Base-by-base conservation (phyloP, 2,888 invertebrate genomes). In the Ormyrus pomaceus region DNA sequence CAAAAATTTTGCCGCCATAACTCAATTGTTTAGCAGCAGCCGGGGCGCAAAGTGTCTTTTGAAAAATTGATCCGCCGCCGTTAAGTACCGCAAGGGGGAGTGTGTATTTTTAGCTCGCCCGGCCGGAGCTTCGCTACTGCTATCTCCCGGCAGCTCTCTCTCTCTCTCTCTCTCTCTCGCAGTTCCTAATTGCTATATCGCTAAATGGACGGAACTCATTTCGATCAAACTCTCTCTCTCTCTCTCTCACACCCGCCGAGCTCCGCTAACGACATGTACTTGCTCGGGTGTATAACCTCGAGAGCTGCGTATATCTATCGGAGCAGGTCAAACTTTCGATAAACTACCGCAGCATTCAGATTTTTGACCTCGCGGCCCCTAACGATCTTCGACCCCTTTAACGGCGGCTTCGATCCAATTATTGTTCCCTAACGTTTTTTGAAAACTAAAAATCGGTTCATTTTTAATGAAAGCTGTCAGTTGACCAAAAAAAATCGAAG, bases 161-260 rank as follows among this genome's bases (percentile, higher is more conserved):
- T 68, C 68, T 45, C 46, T 61, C 6, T 11, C 34, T 11, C 6
- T 66, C 55, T 66, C 68, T 68, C 68, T 45, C 46, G 45, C 58
- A 6, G 8, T 71, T 61, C 10, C 11, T 58, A 66, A 59, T 66
- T 74, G 48, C 34, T 65, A 58, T 45, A 62, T 34, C 68, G 56
- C 50, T n/a, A 56, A 78, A 73, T 73, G 51, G 61, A 73, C 48
- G 48, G 45, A 78, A 62, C 72, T 78, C 68, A 62, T 73, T 78
- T 73, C 72, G 68, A 78, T 73, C 68, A 62, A 73, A 73, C 68
- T 73, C 66, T 34, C 34, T 34, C 34, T 34, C 34, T 34, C 34
- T 34, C 34, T 34, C 34, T 34, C 34, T 34, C 34, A 1, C 19
- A 0, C 19, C 19, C 3, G 4, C 11, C 6, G 19, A 62, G 56